Evolutionary conservation across 1,140 invertebrate species (phyloP), one percentile per base, ranked within the genome.

Genomic region (Penaeus vannamei): DNA sequence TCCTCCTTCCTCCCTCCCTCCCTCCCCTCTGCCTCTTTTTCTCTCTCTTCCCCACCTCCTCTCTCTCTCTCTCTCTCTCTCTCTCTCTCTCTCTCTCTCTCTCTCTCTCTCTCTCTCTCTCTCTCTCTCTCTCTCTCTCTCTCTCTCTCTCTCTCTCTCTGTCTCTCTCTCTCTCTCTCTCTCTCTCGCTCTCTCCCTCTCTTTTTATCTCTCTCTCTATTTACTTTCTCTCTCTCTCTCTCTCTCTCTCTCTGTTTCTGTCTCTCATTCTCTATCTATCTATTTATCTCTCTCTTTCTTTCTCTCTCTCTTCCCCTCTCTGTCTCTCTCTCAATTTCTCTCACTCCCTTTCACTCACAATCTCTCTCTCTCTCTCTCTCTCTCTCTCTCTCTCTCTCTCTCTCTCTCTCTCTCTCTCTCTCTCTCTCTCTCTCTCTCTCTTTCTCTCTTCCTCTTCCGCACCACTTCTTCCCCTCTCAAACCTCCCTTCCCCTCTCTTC

Each of bases 331-430:
- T n/a, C n/a, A n/a, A n/a, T 76, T 29, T 86, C 4, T 72, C 62
- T 26, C 66, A n/a, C n/a, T n/a, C n/a, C n/a, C n/a, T n/a, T n/a
- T n/a, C n/a, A n/a, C n/a, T n/a, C n/a, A n/a, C n/a, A n/a, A n/a
- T n/a, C 66, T 60, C 84, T 59, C 66, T 66, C 36, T 76, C 46
- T 76, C 36, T 86, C 4, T 72, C 62, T 26, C 66, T 86, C 46
- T 62, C 26, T 62, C 26, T 60, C 59, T 17, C 46, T 42, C 1
- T 42, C 5, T 36, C 36, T 36, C 4, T 42, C 36, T 42, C 36
- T 42, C 1, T 42, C 36, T 42, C 36, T 42, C 3, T 42, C 36
- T 42, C 36, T 42, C 36, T 42, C 36, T 42, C 36, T 42, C 36
- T 42, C 36, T 42, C 36, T 42, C 59, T 14, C 46, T 2, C 46